These are phyloP conservation scores for Cosmia pyralina DNA, from an alignment of 2,888 invertebrate species.

Conservation along the genomic window DNA sequence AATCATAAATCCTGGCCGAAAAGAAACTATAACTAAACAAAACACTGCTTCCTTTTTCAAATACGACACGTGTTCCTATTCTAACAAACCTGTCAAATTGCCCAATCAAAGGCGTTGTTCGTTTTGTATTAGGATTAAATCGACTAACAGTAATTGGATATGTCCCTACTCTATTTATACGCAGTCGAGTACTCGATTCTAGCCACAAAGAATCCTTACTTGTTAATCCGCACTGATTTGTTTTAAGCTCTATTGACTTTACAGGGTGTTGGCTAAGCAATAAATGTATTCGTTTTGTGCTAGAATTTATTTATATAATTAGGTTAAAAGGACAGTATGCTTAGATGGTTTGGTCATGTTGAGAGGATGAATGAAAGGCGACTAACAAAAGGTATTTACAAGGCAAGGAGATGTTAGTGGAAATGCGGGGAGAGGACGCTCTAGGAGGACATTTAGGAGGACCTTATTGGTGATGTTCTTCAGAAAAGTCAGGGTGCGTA, in stretches of 20 bases:
- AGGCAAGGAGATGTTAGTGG: neutral
- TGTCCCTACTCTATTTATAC: constrained; percentile 43
- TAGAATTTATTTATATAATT: constrained; percentile 18
- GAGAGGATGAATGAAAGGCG: neutral
- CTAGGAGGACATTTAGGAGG: neutral
- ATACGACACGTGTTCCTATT: constrained; percentile 12
- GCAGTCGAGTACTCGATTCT: constrained; percentile 53
- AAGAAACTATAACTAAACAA: neutral
- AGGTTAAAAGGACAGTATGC: constrained; percentile 1
- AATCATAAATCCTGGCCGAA: neutral
- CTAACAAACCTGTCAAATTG: constrained; percentile 67
- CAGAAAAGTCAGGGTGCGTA: neutral
- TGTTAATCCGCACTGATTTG: constrained; percentile 66
- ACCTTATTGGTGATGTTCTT: too few species aligned
- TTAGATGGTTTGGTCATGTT: neutral
- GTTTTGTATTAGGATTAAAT: constrained; percentile 60
- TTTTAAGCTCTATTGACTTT: constrained; percentile 68
- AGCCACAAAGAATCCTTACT: constrained; percentile 67
- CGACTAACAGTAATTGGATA: constrained; percentile 67
- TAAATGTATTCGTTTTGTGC: constrained; percentile 50
- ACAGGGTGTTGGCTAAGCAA: constrained; percentile 61
- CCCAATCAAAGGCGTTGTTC: constrained; percentile 70
- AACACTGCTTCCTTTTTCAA: constrained; percentile 4
- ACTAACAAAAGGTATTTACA: neutral
- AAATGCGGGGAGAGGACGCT: neutral